Percentiles rank a stretch among this genome's conserved stretches.
Evolutionary conservation across 2,888 invertebrate species (phyloP).

Genomic region (Caenorhabditis uteleia): DNA sequence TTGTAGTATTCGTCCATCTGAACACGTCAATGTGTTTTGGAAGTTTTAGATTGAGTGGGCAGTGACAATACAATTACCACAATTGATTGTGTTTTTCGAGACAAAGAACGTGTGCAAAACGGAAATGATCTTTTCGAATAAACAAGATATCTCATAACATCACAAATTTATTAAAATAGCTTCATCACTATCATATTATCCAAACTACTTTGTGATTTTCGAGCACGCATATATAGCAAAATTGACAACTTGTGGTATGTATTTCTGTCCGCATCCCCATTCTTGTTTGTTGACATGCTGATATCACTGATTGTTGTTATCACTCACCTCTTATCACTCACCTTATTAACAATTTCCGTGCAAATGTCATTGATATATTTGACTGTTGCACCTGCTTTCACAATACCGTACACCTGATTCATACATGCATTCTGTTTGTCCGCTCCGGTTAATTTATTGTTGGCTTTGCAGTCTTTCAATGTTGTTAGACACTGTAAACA

Average conservation of each 20-base stretch:
- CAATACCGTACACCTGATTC: constrained; percentile 26
- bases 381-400: constrained; percentile 26
- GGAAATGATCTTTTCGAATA: too few species aligned
- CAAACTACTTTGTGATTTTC: constrained; percentile 22
- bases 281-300: constrained; percentile 20
- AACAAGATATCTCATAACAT: too few species aligned
- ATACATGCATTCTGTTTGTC: constrained; percentile 34
- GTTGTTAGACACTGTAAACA: too few species aligned
- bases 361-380: constrained; percentile 28
- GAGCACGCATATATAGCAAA: constrained; percentile 17
- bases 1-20: too few species aligned
- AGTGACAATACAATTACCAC: too few species aligned
- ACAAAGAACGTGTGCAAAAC: too few species aligned
- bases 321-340: background rate
- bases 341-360: constrained; percentile 30
- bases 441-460: constrained; percentile 26
- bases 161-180: too few species aligned
- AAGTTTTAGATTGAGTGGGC: too few species aligned
- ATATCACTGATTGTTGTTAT: background rate
- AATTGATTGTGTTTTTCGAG: too few species aligned
- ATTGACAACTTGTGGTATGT: constrained; percentile 9
- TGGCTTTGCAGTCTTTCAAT: constrained; percentile 23
- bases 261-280: constrained; percentile 22
- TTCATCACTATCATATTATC: too few species aligned
- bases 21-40: too few species aligned